Evolutionary conservation across 2,888 invertebrate genomes (phyloP).

Genomic region (Nomada ferruginata): DNA sequence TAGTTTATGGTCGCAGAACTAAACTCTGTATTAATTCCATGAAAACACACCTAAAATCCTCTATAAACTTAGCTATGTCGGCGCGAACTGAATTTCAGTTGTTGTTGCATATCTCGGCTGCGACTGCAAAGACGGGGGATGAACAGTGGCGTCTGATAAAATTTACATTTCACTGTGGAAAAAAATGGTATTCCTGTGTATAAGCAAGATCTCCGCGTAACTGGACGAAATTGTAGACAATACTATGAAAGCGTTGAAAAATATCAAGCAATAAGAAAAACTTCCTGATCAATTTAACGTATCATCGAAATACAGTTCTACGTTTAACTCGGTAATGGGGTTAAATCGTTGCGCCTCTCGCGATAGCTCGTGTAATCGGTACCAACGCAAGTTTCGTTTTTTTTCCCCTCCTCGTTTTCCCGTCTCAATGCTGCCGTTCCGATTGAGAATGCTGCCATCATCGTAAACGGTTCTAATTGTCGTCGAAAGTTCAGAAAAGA

Average conservation of each 20-base stretch:
- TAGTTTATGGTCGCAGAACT: slow-evolving; percentile 80
- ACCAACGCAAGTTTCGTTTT: background rate
- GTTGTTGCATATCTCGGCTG: slow-evolving; percentile 58
- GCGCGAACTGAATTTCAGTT: slow-evolving; percentile 67
- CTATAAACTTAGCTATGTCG: slow-evolving; percentile 69
- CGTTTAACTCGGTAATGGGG: background rate
- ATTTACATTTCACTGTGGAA: background rate
- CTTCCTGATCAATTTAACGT: background rate
- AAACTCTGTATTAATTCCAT: slow-evolving; percentile 81
- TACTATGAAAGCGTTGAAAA: too few relatives aligned
- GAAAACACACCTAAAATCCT: slow-evolving; percentile 80
- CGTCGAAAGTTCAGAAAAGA: slow-evolving; percentile 42
- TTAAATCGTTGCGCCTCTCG: background rate
- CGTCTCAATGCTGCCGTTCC: background rate
- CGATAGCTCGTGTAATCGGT: background rate
- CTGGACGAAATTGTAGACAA: too few relatives aligned
- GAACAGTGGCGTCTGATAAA: slow-evolving; percentile 10
- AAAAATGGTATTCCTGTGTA: background rate
- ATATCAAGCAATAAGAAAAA: background rate
- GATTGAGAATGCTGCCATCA: slow-evolving; percentile 4
- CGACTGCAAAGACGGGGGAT: slow-evolving; percentile 10
- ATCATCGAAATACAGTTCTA: background rate
- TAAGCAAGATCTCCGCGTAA: too few relatives aligned
- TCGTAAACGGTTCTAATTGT: slow-evolving; percentile 44
- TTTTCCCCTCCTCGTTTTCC: background rate